Percentiles rank a stretch among this genome's conserved stretches.
phyloP scores from a whole-genome alignment of 23 tunicate species.

The Diplosoma virens region DNA sequence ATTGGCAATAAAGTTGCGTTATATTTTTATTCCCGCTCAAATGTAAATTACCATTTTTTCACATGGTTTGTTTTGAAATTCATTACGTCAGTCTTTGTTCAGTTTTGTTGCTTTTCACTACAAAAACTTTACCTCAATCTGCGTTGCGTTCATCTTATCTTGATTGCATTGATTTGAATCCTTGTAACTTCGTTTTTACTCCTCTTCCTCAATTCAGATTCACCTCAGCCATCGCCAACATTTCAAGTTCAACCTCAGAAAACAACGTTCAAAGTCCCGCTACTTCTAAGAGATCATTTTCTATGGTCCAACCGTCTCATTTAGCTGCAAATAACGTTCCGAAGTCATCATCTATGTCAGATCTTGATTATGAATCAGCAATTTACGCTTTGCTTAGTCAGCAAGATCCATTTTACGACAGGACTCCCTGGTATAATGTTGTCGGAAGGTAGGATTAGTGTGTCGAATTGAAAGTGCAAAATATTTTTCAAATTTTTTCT shows the following conservation, averaged over 20 bases:
- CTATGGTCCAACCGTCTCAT: neutral
- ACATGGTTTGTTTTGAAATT: no score
- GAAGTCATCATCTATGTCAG: slow-evolving; percentile 81
- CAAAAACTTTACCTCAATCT: no score
- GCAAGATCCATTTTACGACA: slow-evolving; percentile 90
- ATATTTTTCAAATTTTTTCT: no score
- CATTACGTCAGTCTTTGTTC: no score
- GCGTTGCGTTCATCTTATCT: no score
- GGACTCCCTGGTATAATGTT: slow-evolving; percentile 84
- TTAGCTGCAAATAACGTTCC: slow-evolving; percentile 4
- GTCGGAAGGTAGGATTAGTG: slow-evolving; percentile 68
- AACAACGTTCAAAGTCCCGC: slow-evolving; percentile 35
- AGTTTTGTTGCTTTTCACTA: no score
- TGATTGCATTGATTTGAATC: no score
- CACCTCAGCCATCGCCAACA: slow-evolving; percentile 14
- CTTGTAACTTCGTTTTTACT: slow-evolving; percentile 31
- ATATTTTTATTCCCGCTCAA: no score
- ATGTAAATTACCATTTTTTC: no score
- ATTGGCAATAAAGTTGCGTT: no score
- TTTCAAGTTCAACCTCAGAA: slow-evolving; percentile 52
- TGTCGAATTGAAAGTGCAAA: no score
- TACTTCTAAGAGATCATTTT: slow-evolving; percentile 2
- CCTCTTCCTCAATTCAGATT: slow-evolving; percentile 55
- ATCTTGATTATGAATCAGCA: slow-evolving; percentile 86
- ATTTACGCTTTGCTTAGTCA: slow-evolving; percentile 90